These are phyloP conservation scores for Sarcophaga subvicina DNA, from an alignment of 2,888 invertebrate species.

Conservation along the genomic window DNA sequence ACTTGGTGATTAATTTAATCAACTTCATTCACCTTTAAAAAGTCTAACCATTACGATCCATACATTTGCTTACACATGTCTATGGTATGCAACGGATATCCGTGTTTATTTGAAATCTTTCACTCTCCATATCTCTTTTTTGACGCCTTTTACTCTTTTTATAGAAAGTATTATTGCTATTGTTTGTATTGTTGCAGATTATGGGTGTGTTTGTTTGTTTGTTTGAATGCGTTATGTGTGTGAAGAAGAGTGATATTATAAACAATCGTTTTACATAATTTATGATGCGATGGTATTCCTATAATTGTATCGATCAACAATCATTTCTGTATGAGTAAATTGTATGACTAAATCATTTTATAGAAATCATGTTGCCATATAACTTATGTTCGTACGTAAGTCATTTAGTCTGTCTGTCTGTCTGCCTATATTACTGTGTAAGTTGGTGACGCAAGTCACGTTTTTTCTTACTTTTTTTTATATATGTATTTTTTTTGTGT, in stretches of 20 bases:
- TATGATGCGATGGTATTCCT: neutral
- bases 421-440: neutral
- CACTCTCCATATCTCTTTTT: neutral
- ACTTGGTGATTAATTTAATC: too few relatives aligned
- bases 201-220: neutral
- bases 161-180: constrained; percentile 28
- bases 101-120: constrained; percentile 37
- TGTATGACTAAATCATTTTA: neutral
- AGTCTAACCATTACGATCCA: neutral
- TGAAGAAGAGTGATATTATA: constrained; percentile 8
- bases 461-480: constrained; percentile 21
- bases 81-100: constrained; percentile 62
- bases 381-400: neutral
- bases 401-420: neutral
- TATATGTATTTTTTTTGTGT: neutral
- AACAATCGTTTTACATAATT: constrained; percentile 48
- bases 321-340: neutral
- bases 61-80: constrained; percentile 34
- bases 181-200: neutral
- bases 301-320: neutral
- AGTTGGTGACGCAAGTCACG: constrained; percentile 60
- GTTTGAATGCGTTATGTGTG: neutral
- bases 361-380: constrained; percentile 14
- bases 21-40: too few relatives aligned
- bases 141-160: neutral